These are phyloP conservation scores for Melanotaenia parkinsoni DNA, from an alignment of 2,797 vertebrate species.

Conservation along the genomic window DNA sequence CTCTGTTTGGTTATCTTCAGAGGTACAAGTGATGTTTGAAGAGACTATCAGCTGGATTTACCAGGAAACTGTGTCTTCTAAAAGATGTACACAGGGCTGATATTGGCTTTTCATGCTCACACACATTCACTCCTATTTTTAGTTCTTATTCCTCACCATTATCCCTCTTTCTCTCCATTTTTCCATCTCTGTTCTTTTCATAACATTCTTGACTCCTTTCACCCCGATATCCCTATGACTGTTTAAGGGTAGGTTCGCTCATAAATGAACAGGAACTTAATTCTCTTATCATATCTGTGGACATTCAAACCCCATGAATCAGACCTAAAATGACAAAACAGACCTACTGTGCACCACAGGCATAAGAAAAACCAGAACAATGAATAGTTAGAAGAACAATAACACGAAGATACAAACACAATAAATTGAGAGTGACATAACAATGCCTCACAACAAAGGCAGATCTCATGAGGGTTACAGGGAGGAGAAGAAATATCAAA, in stretches of 20 bases:
- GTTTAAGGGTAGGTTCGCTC: slow-evolving; percentile 4
- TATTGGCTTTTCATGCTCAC: slow-evolving; percentile 11
- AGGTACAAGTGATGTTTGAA: background rate
- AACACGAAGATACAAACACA: background rate
- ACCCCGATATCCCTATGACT: slow-evolving; percentile 42
- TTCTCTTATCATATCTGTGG: slow-evolving; percentile 38
- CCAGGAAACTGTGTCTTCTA: slow-evolving; percentile 18
- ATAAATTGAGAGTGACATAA: slow-evolving; percentile 30
- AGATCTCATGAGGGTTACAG: slow-evolving; percentile 30
- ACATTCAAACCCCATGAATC: slow-evolving; percentile 20
- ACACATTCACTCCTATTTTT: slow-evolving; percentile 1
- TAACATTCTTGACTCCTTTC: slow-evolving; percentile 63
- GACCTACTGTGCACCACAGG: background rate
- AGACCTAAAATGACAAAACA: background rate
- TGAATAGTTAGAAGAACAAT: slow-evolving; percentile 4
- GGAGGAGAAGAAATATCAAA: slow-evolving; percentile 11
- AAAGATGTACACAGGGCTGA: slow-evolving; percentile 28
- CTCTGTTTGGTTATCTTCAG: slow-evolving; percentile 1
- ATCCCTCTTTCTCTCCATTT: slow-evolving; percentile 45
- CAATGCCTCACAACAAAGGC: slow-evolving; percentile 31
- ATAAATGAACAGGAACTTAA: slow-evolving; percentile 43
- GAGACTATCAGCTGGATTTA: slow-evolving; percentile 25
- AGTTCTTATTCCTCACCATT: slow-evolving; percentile 19
- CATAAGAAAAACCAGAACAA: slow-evolving; percentile 14
- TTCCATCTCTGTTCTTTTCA: slow-evolving; percentile 51